Evolutionary conservation across 2,888 invertebrate species (phyloP).

Genomic region (Eupithecia dodoneata): DNA sequence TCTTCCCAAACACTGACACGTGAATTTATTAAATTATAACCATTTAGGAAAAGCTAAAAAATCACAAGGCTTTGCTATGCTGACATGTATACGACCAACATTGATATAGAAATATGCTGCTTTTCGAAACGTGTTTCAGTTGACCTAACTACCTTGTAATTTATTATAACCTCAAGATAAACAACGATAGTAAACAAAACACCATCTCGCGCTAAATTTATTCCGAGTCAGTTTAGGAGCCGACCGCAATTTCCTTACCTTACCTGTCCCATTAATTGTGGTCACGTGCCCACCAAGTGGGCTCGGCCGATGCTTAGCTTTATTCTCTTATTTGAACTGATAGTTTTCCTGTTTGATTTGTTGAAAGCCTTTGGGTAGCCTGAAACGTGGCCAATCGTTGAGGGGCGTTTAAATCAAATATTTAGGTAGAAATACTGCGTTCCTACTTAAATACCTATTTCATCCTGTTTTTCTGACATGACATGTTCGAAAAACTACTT

Average conservation of each 20-base stretch:
- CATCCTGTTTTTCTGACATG: background rate
- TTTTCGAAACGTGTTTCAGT: background rate
- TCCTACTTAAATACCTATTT: background rate
- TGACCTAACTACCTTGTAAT: background rate
- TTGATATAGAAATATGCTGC: too few relatives aligned
- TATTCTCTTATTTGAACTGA: constrained; percentile 48
- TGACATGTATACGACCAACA: too few relatives aligned
- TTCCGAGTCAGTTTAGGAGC: constrained; percentile 40
- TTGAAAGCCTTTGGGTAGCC: constrained; percentile 36
- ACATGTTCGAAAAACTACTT: background rate
- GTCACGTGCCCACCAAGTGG: constrained; percentile 68
- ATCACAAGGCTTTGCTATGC: background rate
- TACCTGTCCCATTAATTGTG: constrained; percentile 68
- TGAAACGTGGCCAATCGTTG: constrained; percentile 10
- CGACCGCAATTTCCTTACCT: constrained; percentile 68
- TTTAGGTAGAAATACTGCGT: too few relatives aligned
- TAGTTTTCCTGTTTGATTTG: constrained; percentile 45
- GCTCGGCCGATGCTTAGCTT: constrained; percentile 47
- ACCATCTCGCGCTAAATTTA: constrained; percentile 4
- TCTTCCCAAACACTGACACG: too few relatives aligned
- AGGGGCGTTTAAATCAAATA: background rate
- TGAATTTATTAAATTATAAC: background rate
- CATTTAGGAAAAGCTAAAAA: background rate
- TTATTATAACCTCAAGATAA: background rate
- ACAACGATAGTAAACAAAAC: constrained; percentile 5